Evolutionary conservation across 2,797 vertebrate species (phyloP).

Genomic region (Eidolon dupreanum): DNA sequence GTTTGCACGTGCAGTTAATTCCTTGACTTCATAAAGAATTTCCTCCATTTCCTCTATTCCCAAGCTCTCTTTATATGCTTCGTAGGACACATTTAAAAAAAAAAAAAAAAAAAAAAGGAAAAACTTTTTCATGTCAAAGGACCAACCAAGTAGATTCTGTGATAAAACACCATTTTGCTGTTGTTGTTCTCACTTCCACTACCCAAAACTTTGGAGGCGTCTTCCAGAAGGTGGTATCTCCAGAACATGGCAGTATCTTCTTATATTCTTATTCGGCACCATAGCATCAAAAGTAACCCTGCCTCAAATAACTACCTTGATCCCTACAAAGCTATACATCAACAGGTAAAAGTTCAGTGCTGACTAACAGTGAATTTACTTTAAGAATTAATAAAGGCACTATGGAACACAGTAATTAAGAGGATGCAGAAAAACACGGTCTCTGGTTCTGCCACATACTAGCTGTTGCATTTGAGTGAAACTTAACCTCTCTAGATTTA

Average conservation of each 20-base stretch:
- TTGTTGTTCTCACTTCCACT: not conserved
- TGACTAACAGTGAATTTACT: not conserved
- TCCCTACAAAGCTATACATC: not conserved
- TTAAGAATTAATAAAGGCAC: constrained; percentile 25
- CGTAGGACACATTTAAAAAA: not conserved
- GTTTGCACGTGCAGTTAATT: not conserved
- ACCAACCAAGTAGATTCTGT: not conserved
- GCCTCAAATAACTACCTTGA: not conserved
- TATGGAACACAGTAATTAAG: not conserved
- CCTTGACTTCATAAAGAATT: not conserved
- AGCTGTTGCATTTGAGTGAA: not conserved
- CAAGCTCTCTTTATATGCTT: not conserved
- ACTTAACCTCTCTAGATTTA: not conserved
- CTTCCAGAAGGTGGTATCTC: not conserved
- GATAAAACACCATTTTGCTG: not conserved
- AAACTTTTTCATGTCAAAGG: not conserved
- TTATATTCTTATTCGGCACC: not conserved
- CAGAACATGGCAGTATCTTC: not conserved
- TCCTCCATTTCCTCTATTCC: not conserved
- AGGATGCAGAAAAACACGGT: not conserved
- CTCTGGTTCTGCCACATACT: not conserved
- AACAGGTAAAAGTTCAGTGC: not conserved
- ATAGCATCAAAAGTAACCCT: not conserved
- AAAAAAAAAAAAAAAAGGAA: not conserved
- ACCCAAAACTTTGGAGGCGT: not conserved